A percentile compares a stretch with the other conserved stretches of the same genome.
phyloP scores from a whole-genome alignment of 2,888 invertebrate genomes.

The Caenorhabditis parvicauda region DNA sequence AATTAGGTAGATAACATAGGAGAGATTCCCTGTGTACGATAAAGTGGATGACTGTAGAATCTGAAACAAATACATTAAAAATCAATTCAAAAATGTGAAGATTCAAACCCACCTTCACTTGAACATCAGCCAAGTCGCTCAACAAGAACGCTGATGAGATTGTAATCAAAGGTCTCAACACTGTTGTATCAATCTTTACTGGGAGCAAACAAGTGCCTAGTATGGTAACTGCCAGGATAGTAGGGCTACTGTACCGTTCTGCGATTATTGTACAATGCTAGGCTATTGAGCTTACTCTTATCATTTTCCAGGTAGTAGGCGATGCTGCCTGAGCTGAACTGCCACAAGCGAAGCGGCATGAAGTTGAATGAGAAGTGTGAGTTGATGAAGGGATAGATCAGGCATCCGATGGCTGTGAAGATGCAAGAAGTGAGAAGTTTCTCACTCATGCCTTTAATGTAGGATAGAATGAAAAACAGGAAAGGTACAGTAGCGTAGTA shows the following conservation, averaged over 20 bases:
- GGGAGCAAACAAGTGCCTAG: conserved; percentile 1
- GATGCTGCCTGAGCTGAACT: conserved; percentile 20
- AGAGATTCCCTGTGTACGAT: conserved; percentile 5
- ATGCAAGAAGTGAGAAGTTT: neutral
- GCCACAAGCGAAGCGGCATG: conserved; percentile 24
- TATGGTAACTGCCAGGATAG: neutral
- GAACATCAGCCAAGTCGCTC: conserved; percentile 5
- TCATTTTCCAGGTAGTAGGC: conserved; percentile 4
- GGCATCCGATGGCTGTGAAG: conserved; percentile 3
- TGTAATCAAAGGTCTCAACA: conserved; percentile 4
- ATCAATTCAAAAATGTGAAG: neutral
- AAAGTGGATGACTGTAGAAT: conserved; percentile 3
- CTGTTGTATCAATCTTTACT: neutral
- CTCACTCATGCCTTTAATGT: neutral
- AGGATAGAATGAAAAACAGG: conserved; percentile 14
- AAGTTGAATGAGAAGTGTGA: conserved; percentile 19
- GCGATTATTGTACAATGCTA: too few relatives aligned
- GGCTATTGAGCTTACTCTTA: too few relatives aligned
- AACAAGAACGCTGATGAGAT: neutral
- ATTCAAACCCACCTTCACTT: neutral
- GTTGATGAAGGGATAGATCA: conserved; percentile 3
- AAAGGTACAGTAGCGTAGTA: conserved; percentile 25
- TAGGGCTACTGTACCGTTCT: neutral
- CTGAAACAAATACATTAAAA: conserved; percentile 1
- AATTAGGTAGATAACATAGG: conserved; percentile 9